Conservation (phyloP, 1,140 invertebrate species). For the Drosophila mayri region DNA sequence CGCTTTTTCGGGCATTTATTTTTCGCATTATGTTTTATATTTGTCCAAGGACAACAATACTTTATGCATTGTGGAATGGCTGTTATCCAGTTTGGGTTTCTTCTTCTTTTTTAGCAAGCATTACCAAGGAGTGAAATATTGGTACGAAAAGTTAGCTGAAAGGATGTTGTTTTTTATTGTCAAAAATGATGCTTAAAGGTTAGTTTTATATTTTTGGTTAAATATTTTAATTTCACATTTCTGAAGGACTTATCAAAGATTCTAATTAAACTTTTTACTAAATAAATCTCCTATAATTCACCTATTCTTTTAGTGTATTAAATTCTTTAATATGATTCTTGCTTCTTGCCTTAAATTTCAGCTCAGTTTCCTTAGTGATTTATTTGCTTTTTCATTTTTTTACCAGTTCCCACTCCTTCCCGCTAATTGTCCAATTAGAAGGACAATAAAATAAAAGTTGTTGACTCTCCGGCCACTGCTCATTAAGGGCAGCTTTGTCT, state of each 20-base stretch:
- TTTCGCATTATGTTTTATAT: slow-evolving; percentile 50
- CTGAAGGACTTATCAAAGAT: too few species aligned
- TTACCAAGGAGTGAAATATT: slow-evolving; percentile 34
- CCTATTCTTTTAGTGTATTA: not conserved
- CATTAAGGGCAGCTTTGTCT: slow-evolving; percentile 30
- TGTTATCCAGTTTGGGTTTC: slow-evolving; percentile 34
- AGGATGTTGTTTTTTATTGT: too few species aligned
- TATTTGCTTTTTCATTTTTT: not conserved
- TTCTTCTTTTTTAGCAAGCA: not conserved
- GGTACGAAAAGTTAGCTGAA: not conserved
- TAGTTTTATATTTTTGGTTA: not conserved
- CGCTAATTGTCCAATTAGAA: slow-evolving; percentile 46
- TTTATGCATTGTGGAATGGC: slow-evolving; percentile 45
- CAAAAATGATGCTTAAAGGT: too few species aligned
- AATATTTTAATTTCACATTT: too few species aligned
- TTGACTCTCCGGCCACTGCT: slow-evolving; percentile 35
- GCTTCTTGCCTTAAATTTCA: not conserved
- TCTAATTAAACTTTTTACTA: too few species aligned
- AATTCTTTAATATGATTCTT: not conserved
- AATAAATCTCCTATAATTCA: too few species aligned
- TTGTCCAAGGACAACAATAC: slow-evolving; percentile 53
- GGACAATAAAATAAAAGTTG: slow-evolving; percentile 26
- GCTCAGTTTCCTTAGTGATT: not conserved
- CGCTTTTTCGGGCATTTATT: slow-evolving; percentile 47
- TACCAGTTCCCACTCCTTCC: not conserved